These are phyloP conservation scores for Andricus curvator DNA, from an alignment of 2,888 invertebrate species.

Conservation along the genomic window DNA sequence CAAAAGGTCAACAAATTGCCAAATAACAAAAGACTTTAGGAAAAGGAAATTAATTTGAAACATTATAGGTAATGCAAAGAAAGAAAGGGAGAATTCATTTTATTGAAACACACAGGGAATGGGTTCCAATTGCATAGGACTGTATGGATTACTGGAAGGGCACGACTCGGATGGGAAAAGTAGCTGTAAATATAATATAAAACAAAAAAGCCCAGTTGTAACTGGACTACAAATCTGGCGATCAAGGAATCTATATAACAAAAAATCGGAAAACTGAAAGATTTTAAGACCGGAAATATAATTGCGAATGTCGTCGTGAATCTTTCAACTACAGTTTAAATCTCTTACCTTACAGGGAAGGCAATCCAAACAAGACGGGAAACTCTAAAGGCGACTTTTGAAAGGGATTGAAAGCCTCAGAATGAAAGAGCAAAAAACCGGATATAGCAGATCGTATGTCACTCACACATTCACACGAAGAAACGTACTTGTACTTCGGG, in stretches of 20 bases:
- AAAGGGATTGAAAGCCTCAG: conserved; percentile 50
- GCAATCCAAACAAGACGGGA: conserved; percentile 62
- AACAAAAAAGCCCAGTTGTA: background rate
- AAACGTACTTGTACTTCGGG: conserved; percentile 44
- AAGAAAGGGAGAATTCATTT: too few relatives aligned
- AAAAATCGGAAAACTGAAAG: background rate
- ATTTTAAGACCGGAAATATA: background rate
- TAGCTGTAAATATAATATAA: background rate
- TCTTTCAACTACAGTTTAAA: conserved; percentile 55
- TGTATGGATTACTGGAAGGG: too few relatives aligned
- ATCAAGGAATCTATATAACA: background rate
- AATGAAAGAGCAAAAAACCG: conserved; percentile 48
- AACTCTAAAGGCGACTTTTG: conserved; percentile 58
- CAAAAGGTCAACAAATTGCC: too few relatives aligned
- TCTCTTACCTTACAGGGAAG: conserved; percentile 64
- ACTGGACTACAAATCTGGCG: background rate
- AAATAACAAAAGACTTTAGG: too few relatives aligned
- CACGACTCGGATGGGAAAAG: background rate
- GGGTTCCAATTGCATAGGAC: too few relatives aligned
- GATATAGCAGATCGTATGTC: conserved; percentile 44
- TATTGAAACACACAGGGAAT: too few relatives aligned
- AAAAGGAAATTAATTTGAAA: too few relatives aligned
- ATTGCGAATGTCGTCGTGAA: background rate
- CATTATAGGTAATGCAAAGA: too few relatives aligned
- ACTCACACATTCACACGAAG: conserved; percentile 44